These are phyloP conservation scores for Urocynchramus pylzowi DNA, from an alignment of 2,113 vertebrate genomes.

Conservation along the genomic window DNA sequence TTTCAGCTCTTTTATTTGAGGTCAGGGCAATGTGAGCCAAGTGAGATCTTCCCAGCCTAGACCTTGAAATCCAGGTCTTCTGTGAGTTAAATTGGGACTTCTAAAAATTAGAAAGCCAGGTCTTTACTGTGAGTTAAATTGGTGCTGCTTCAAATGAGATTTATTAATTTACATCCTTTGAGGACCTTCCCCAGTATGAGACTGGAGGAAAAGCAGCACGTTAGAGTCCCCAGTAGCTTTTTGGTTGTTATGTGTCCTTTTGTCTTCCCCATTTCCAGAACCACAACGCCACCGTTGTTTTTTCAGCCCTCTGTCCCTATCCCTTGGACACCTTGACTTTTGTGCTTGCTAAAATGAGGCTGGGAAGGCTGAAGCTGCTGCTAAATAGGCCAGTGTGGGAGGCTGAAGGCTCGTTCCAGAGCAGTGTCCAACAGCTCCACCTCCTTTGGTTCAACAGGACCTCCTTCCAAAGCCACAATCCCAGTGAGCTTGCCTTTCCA, in stretches of 20 bases:
- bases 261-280: neutral
- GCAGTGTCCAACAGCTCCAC: neutral
- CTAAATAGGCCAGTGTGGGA: neutral
- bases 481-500: neutral
- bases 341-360: neutral
- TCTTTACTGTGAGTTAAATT: neutral
- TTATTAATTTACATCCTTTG: neutral
- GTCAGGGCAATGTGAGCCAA: neutral
- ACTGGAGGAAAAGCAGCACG: neutral
- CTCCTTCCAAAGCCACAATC: neutral
- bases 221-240: neutral
- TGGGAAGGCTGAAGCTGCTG: neutral
- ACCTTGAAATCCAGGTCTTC: neutral
- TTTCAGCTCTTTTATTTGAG: neutral
- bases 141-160: neutral
- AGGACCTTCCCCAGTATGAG: neutral
- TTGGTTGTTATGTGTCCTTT: neutral
- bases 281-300: neutral
- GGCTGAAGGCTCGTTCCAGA: neutral
- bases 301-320: neutral
- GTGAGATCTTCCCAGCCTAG: neutral
- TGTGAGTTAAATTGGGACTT: neutral
- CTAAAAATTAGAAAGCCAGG: neutral
- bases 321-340: neutral
- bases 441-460: neutral